These are phyloP conservation scores for Parasteatoda tepidariorum DNA, from an alignment of 1,140 invertebrate genomes.

Conservation along the genomic window DNA sequence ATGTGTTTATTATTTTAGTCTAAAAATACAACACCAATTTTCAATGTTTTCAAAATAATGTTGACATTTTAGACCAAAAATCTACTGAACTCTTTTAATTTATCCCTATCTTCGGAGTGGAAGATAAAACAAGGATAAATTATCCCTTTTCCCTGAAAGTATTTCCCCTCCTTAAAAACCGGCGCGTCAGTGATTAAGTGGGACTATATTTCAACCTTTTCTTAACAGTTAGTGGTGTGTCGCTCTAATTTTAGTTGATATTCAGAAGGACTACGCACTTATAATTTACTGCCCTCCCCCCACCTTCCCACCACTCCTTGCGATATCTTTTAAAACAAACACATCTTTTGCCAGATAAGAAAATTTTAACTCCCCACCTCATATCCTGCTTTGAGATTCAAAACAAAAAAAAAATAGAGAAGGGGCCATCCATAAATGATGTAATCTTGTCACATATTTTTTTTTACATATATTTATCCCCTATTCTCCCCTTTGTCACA, in stretches of 20 bases:
- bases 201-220: conserved; percentile 46
- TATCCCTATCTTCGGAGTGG: too few relatives aligned
- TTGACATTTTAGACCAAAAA: too few relatives aligned
- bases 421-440: too few relatives aligned
- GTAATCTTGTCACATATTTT: too few relatives aligned
- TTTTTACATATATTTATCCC: too few relatives aligned
- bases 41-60: too few relatives aligned
- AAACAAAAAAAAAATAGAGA: conserved; percentile 26
- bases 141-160: neutral
- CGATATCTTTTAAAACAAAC: conserved; percentile 16
- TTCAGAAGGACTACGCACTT: conserved; percentile 16
- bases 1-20: too few relatives aligned
- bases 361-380: neutral
- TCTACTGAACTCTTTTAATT: too few relatives aligned
- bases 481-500: too few relatives aligned
- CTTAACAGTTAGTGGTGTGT: neutral
- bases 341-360: neutral
- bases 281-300: neutral
- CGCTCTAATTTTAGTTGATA: conserved; percentile 47
- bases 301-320: neutral
- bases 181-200: conserved; percentile 45
- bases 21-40: too few relatives aligned
- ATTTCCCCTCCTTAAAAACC: neutral
- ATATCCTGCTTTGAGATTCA: neutral
- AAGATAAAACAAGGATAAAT: too few relatives aligned